phyloP scores from a whole-genome alignment of 2,113 vertebrate genomes.

The Dasypus novemcinctus region DNA sequence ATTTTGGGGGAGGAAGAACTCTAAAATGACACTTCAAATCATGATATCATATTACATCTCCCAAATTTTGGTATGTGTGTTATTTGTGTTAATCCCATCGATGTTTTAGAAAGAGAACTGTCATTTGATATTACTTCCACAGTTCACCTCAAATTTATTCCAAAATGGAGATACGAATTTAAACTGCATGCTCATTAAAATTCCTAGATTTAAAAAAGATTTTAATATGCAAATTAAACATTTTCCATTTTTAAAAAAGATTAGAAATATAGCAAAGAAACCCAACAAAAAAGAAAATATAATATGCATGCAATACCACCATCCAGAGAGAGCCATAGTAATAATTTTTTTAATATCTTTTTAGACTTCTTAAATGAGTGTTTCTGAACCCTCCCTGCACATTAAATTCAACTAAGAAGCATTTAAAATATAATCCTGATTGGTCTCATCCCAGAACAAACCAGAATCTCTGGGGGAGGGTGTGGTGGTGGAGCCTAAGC shows the following conservation, averaged over 20 bases:
- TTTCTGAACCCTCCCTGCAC: neutral
- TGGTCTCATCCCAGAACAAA: neutral
- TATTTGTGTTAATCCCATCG: neutral
- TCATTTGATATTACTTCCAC: neutral
- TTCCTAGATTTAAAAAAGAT: neutral
- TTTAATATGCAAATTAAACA: neutral
- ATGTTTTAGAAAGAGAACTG: neutral
- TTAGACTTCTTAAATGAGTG: neutral
- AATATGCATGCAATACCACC: too few species aligned
- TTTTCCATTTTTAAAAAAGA: constrained; percentile 21
- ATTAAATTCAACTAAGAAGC: constrained; percentile 1
- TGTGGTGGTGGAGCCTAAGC: too few species aligned
- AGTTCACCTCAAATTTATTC: neutral
- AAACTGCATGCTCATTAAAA: neutral
- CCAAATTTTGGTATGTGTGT: neutral
- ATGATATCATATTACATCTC: neutral
- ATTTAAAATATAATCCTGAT: too few species aligned
- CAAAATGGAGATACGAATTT: too few species aligned
- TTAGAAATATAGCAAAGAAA: too few species aligned
- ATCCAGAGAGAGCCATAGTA: too few species aligned
- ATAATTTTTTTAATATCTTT: neutral
- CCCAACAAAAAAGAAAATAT: too few species aligned
- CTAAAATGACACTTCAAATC: neutral
- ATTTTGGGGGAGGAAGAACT: neutral
- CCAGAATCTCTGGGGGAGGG: neutral